Percentiles rank a stretch among this genome's conserved stretches.
phyloP scores from a whole-genome alignment of 92 coral and sea anemone species.

The Umimayanthus chanpuru region DNA sequence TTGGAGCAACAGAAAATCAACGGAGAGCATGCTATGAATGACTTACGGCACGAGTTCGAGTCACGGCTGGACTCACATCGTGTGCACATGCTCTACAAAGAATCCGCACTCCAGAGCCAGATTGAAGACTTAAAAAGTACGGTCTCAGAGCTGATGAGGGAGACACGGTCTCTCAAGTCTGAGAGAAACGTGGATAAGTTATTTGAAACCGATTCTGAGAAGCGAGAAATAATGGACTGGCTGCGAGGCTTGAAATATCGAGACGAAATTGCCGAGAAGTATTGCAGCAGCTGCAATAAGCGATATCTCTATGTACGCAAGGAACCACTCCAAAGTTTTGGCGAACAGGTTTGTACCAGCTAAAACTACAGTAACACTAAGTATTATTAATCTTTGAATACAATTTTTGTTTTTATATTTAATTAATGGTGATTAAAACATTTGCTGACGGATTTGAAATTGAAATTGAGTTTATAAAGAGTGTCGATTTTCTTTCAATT shows the following conservation, averaged over 20 bases:
- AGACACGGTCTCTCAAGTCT: conserved; percentile 67
- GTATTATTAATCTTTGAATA: neutral
- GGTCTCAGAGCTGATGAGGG: conserved; percentile 69
- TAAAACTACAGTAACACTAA: neutral
- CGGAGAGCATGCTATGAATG: conserved; percentile 49
- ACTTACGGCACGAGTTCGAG: conserved; percentile 70
- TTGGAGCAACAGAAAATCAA: conserved; percentile 66
- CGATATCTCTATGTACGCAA: conserved; percentile 81
- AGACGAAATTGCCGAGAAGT: conserved; percentile 83
- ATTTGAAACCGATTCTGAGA: conserved; percentile 66
- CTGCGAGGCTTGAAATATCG: conserved; percentile 81
- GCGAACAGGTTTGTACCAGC: conserved; percentile 66
- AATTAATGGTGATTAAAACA: neutral
- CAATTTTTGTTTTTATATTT: neutral
- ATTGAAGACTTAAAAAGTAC: conserved; percentile 76
- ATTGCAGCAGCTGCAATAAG: conserved; percentile 80
- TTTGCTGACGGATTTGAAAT: neutral
- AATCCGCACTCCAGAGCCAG: conserved; percentile 82
- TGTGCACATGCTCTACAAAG: conserved; percentile 88
- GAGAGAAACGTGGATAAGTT: conserved; percentile 57
- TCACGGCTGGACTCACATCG: conserved; percentile 82
- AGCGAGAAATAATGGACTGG: conserved; percentile 76
- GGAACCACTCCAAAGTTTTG: conserved; percentile 77
- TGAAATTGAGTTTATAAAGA: conserved; percentile 9
- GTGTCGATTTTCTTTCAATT: neutral